These are phyloP conservation scores for Pithys albifrons DNA, from an alignment of 2,113 vertebrate genomes.

Conservation along the genomic window DNA sequence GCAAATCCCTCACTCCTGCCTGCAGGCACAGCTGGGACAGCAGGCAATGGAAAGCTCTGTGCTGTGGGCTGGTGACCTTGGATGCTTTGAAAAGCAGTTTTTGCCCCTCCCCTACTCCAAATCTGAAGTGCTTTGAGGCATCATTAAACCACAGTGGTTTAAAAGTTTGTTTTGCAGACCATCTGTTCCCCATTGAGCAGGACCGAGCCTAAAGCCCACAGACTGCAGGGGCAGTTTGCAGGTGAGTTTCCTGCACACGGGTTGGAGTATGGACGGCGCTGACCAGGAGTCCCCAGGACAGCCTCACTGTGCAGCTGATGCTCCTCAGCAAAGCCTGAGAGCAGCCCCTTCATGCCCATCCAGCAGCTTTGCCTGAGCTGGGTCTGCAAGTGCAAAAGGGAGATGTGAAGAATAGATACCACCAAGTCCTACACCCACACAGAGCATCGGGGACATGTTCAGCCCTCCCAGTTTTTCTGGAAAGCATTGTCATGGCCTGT, in stretches of 20 bases:
- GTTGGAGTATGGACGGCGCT: neutral
- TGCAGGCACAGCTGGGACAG: neutral
- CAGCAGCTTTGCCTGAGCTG: neutral
- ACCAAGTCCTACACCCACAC: fast-evolving
- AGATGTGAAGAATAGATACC: neutral
- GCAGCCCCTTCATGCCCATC: neutral
- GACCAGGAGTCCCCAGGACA: neutral
- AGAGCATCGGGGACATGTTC: fast-evolving
- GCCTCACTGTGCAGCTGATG: fast-evolving
- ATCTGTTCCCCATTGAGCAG: fast-evolving
- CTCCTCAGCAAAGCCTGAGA: neutral
- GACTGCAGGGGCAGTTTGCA: neutral
- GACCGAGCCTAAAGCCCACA: neutral
- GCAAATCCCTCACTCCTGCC: neutral
- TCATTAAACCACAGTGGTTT: neutral
- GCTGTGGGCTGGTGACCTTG: neutral
- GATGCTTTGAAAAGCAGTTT: slow-evolving; percentile 12
- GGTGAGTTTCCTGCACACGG: fast-evolving
- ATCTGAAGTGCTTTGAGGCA: neutral
- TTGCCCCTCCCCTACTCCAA: neutral
- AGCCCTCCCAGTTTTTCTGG: neutral
- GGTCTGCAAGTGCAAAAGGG: neutral
- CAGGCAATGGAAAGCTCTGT: neutral
- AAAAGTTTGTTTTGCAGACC: neutral
- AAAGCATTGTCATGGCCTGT: neutral